A percentile compares a stretch with the other conserved stretches of the same genome.
Evolutionary conservation across 2,888 invertebrate species (phyloP).

Genomic region (Sceliomorpha sp.): DNA sequence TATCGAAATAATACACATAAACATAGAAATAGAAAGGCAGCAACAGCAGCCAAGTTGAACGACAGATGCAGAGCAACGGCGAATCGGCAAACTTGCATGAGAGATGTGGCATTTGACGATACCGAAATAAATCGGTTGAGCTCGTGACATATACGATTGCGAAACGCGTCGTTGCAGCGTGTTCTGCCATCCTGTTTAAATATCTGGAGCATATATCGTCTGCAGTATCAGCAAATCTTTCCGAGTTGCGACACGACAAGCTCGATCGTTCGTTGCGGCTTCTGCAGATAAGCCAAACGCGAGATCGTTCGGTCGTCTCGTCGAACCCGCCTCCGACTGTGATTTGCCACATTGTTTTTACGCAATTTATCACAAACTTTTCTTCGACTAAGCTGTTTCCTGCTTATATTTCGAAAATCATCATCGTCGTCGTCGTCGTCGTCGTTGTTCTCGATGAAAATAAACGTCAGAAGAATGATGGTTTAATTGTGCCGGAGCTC

Average conservation of each 20-base stretch:
- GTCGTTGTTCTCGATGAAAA: too few species aligned
- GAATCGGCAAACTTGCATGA: conserved; percentile 39
- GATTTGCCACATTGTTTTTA: conserved; percentile 46
- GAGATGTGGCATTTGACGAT: conserved; percentile 46
- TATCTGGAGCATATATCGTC: conserved; percentile 55
- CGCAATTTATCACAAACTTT: conserved; percentile 51
- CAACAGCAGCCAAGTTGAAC: too few species aligned
- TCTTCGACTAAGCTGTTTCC: conserved; percentile 30
- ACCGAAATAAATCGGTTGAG: conserved; percentile 48
- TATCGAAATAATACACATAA: not conserved
- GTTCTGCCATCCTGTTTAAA: conserved; percentile 52
- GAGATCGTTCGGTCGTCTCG: conserved; percentile 36
- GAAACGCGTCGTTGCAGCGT: conserved; percentile 54
- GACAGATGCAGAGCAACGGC: conserved; percentile 32
- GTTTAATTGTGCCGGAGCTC: too few species aligned
- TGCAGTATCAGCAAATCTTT: conserved; percentile 56
- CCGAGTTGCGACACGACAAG: conserved; percentile 48
- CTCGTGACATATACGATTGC: conserved; percentile 52
- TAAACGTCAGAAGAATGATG: too few species aligned
- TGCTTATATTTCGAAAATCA: too few species aligned
- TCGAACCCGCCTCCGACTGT: conserved; percentile 44
- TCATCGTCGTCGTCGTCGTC: too few species aligned
- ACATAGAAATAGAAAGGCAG: conserved; percentile 9
- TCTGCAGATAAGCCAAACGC: conserved; percentile 53
- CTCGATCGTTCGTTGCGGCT: conserved; percentile 56